Conservation (phyloP, 2,797 vertebrate genomes). For the Enoplosus armatus region DNA sequence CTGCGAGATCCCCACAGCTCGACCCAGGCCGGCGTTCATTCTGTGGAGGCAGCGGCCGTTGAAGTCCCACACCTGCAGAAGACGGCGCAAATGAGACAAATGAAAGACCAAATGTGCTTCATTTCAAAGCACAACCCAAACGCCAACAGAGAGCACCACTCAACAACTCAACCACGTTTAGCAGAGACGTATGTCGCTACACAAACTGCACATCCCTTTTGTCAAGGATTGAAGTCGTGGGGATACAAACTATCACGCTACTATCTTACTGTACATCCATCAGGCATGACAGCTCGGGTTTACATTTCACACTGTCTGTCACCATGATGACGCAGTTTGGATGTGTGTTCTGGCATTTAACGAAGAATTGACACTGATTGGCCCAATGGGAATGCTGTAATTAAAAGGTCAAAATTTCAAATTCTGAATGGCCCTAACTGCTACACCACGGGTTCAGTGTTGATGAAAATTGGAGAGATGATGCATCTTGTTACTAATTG, state of each 20-base stretch:
- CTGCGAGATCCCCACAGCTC: conserved; percentile 79
- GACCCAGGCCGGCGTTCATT: conserved; percentile 79
- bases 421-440: conserved; percentile 59
- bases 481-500: conserved; percentile 64
- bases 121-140: background rate
- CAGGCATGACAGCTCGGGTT: conserved; percentile 31
- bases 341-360: conserved; percentile 59
- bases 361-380: conserved; percentile 66
- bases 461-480: conserved; percentile 72
- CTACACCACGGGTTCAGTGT: conserved; percentile 54
- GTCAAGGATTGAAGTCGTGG: background rate
- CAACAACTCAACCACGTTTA: background rate
- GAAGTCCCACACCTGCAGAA: conserved; percentile 87
- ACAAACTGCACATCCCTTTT: background rate
- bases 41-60: conserved; percentile 85
- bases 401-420: conserved; percentile 73
- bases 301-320: conserved; percentile 22
- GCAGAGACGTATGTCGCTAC: background rate
- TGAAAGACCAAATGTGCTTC: background rate
- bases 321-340: conserved; percentile 31
- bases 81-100: background rate
- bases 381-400: conserved; percentile 61
- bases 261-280: conserved; percentile 5
- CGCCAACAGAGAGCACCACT: background rate
- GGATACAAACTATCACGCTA: background rate